Percentiles rank a stretch among this genome's conserved stretches.
Conservation (phyloP, 2,888 invertebrate species). For the Gibbula magus region DNA sequence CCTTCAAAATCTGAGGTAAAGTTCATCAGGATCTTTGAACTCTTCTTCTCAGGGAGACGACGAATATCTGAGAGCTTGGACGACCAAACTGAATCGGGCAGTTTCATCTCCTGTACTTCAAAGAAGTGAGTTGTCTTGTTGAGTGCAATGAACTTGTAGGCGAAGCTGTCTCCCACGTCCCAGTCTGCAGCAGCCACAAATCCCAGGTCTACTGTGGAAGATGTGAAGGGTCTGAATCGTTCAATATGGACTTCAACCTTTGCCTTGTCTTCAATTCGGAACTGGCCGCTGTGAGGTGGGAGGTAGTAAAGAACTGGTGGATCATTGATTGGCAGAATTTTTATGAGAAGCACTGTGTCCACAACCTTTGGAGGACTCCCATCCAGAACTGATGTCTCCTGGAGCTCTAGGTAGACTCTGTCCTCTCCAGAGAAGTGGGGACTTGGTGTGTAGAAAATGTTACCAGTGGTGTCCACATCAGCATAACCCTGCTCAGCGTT, state of each 20-base stretch:
- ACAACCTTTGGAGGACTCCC: not conserved
- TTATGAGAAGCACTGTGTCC: not conserved
- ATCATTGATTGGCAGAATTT: constrained; percentile 22
- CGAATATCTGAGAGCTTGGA: not conserved
- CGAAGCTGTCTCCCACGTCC: constrained; percentile 25
- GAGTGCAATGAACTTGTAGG: not conserved
- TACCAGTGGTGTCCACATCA: not conserved
- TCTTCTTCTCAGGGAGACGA: not conserved
- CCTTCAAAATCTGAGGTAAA: not conserved
- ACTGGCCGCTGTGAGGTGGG: constrained; percentile 17
- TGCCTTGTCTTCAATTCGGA: constrained; percentile 19
- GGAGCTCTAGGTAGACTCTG: constrained; percentile 2
- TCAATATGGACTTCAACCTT: not conserved
- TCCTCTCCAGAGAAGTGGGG: constrained; percentile 1
- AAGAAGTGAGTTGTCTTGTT: not conserved
- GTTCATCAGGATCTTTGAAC: not conserved
- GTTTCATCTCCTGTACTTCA: not conserved
- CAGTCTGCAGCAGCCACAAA: constrained; percentile 18
- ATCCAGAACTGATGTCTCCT: constrained; percentile 1
- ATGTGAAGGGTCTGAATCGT: constrained; percentile 25
- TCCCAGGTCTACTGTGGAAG: constrained; percentile 7
- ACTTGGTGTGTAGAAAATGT: not conserved
- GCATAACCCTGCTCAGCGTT: not conserved
- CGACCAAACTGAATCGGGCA: not conserved
- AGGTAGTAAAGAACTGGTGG: constrained; percentile 29